A percentile compares a stretch with the other conserved stretches of the same genome.
Evolutionary conservation across 2,797 vertebrate species (phyloP).

Genomic region (Heterohyrax brucei): DNA sequence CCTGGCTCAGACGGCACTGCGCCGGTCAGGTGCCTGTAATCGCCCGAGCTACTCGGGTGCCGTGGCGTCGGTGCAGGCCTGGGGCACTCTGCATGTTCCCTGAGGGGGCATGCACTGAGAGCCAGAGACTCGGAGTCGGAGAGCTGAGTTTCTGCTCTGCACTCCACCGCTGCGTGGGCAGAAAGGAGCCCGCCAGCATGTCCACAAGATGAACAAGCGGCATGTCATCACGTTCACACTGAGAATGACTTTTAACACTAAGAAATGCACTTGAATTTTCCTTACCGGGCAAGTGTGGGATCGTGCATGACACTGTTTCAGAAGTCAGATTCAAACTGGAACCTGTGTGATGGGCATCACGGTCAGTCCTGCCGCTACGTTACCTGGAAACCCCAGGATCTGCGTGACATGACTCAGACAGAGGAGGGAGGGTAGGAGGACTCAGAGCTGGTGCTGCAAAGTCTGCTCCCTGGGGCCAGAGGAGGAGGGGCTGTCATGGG

Average conservation of each 20-base stretch:
- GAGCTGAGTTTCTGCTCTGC: background rate
- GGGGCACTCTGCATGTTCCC: too few relatives aligned
- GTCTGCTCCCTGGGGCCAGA: too few relatives aligned
- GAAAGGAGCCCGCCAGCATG: background rate
- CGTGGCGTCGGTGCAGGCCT: too few relatives aligned
- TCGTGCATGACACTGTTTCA: background rate
- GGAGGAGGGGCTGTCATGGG: too few relatives aligned
- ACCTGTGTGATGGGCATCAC: background rate
- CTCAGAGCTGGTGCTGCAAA: too few relatives aligned
- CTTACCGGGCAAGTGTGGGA: background rate
- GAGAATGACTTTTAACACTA: background rate
- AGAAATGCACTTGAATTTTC: accelerated
- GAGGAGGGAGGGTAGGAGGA: too few relatives aligned
- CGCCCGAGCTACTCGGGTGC: accelerated
- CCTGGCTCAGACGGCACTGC: background rate
- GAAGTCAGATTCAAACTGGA: background rate
- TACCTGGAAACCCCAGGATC: too few relatives aligned
- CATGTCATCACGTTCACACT: accelerated
- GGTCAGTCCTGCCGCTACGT: background rate
- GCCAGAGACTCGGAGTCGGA: too few relatives aligned
- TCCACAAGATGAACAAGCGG: accelerated
- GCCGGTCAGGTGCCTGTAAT: too few relatives aligned
- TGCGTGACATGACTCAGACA: too few relatives aligned
- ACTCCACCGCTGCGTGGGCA: too few relatives aligned
- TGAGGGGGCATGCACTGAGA: background rate